A percentile compares a stretch with the other conserved stretches of the same genome.
Conservation (phyloP, 2,113 vertebrate genomes). For the Percopsis transmontana region DNA sequence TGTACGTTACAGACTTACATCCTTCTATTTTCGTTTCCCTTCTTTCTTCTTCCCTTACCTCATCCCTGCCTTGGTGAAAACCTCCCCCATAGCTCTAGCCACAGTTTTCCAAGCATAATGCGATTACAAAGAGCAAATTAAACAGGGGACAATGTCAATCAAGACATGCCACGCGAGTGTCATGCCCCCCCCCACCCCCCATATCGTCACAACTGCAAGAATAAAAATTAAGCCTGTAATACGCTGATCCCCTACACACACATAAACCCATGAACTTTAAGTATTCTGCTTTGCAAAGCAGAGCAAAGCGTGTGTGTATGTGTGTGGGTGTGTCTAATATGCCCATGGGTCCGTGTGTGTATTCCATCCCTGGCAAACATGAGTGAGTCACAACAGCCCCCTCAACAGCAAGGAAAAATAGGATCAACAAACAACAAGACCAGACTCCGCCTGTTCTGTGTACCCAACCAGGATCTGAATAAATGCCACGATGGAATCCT, state of each 20-base stretch:
- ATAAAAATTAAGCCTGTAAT: neutral
- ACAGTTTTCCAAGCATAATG: slow-evolving; percentile 4
- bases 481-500: neutral
- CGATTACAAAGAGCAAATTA: slow-evolving; percentile 32
- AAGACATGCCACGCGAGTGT: slow-evolving; percentile 6
- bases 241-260: neutral
- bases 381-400: slow-evolving; percentile 17
- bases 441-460: neutral
- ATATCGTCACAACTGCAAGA: neutral
- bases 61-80: slow-evolving; percentile 3
- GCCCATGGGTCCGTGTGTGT: slow-evolving; percentile 21
- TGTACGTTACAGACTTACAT: no score
- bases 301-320: no score
- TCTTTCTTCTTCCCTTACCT: neutral
- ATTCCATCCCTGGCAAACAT: slow-evolving; percentile 18
- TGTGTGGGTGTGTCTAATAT: neutral
- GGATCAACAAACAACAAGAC: slow-evolving; percentile 5
- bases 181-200: neutral
- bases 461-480: neutral
- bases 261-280: neutral
- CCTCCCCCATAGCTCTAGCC: slow-evolving; percentile 12
- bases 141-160: slow-evolving; percentile 16
- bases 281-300: no score
- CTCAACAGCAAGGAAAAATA: slow-evolving; percentile 10
- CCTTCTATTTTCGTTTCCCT: neutral